phyloP scores from a whole-genome alignment of 2,888 invertebrate genomes.

The Caenorhabditis angaria region DNA sequence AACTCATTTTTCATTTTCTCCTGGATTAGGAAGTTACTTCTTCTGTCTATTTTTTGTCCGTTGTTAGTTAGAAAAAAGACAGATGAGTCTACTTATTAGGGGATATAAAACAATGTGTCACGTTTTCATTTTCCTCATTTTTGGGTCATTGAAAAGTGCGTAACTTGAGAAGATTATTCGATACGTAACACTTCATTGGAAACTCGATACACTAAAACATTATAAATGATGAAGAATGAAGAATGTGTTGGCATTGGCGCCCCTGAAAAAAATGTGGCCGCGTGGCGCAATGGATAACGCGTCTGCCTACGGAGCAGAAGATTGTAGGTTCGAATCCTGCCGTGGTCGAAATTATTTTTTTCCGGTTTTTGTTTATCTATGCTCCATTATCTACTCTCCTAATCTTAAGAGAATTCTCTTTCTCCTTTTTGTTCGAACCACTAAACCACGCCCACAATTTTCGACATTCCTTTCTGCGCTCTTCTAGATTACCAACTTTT shows the following conservation, averaged over 20 bases:
- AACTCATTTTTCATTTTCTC: slow-evolving; percentile 17
- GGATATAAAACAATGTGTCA: neutral
- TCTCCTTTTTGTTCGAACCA: neutral
- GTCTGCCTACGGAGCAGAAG: slow-evolving; percentile 73
- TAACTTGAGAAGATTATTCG: neutral
- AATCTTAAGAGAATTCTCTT: neutral
- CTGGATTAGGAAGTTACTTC: neutral
- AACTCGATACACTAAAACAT: neutral
- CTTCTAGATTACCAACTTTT: neutral
- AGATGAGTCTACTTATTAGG: slow-evolving; percentile 5
- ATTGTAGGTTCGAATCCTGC: slow-evolving; percentile 73
- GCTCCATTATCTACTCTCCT: neutral
- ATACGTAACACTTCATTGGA: slow-evolving; percentile 2
- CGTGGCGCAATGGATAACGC: slow-evolving; percentile 62
- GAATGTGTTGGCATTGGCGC: too few relatives aligned
- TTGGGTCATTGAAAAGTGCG: slow-evolving; percentile 1
- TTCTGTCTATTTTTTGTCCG: neutral
- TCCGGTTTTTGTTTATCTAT: neutral
- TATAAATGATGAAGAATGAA: too few relatives aligned
- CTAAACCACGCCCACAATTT: slow-evolving; percentile 6
- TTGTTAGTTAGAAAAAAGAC: slow-evolving; percentile 1
- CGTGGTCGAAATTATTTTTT: slow-evolving; percentile 46
- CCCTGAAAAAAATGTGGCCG: too few relatives aligned
- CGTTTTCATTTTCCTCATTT: slow-evolving; percentile 13
- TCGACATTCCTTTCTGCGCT: neutral